Evolutionary conservation across 2,113 vertebrate species (phyloP), one percentile per base, ranked within the genome.

Genomic region (Dromaius novaehollandiae): DNA sequence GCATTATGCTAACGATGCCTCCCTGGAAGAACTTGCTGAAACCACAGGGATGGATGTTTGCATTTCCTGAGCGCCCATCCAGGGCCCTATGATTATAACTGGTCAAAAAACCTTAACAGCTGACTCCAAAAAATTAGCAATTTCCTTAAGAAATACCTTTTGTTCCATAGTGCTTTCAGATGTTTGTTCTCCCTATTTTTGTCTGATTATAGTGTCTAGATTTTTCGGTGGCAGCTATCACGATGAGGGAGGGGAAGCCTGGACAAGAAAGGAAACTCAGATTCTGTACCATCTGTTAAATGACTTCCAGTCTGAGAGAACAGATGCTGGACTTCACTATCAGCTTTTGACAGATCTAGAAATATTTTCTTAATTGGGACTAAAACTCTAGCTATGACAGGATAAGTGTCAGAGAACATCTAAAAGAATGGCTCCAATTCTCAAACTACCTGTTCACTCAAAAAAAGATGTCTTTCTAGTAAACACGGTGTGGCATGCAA

Each of bases 271-370:
- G 95, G 88, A 94, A 88, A 91, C 68, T 93, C 64, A 51, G 70
- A 94, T 96, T 96, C 91, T 82, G 40, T 88, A 90, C 96, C 96
- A 97, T 97, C 96, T 97, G 96, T 96, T 97, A 96, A 90, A 95
- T 92, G 96, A 96, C 96, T 97, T 93, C n/a, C 90, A 97, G 77
- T 95, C 93, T 96, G 96, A 97, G 82, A 91, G 96, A 97, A 96
- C 96, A 97, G 96, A 97, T 97, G 96, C 96, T 96, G 96, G 96
- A 96, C 96, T 97, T 97, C 96, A 96, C 88, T 74, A 96, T 88
- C 18, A 3, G 50, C 74, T 95, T 96, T 91, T 95, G 95, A 95
- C 85, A 96, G 96, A 94, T 93, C 90, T 90, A 86, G 60, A 93
- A 96, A 90, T 80, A 92, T 88, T 96, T 81, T 90, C 86, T 86